Percentiles rank a stretch among this genome's conserved stretches.
These are phyloP conservation scores for Sebastes taczanowskii DNA, from an alignment of 2,797 vertebrate species.

Conservation along the genomic window DNA sequence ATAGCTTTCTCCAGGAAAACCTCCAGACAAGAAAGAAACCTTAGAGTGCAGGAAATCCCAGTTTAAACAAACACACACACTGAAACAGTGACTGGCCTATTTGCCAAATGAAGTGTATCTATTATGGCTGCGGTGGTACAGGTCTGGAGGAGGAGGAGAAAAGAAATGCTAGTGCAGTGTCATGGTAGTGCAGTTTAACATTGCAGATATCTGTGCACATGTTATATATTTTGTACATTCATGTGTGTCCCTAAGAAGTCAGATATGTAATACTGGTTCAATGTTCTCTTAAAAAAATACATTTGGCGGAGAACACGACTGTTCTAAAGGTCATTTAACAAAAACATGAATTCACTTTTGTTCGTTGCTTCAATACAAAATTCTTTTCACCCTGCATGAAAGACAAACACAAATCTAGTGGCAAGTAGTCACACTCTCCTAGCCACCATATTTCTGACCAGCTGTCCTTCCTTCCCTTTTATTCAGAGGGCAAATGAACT, in stretches of 20 bases:
- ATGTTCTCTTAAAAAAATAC: neutral
- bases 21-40: constrained; percentile 11
- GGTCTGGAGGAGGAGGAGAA: constrained; percentile 2
- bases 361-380: neutral
- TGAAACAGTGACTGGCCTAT: constrained; percentile 18
- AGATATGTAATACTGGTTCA: neutral
- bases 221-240: neutral
- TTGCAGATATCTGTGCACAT: neutral
- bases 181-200: constrained; percentile 3
- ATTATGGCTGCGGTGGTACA: constrained; percentile 10
- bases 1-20: constrained; percentile 26
- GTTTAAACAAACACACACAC: constrained; percentile 12
- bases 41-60: neutral
- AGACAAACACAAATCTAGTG: neutral
- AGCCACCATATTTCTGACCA: constrained; percentile 10
- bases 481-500: constrained; percentile 40
- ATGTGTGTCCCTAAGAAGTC: neutral
- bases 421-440: neutral
- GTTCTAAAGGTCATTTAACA: neutral
- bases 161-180: constrained; percentile 9
- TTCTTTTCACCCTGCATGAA: neutral
- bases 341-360: neutral
- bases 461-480: constrained; percentile 27
- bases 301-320: neutral
- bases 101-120: constrained; percentile 39